A percentile compares a stretch with the other conserved stretches of the same genome.
phyloP scores from a whole-genome alignment of 2,113 vertebrate genomes.

The Bagarius yarrelli region DNA sequence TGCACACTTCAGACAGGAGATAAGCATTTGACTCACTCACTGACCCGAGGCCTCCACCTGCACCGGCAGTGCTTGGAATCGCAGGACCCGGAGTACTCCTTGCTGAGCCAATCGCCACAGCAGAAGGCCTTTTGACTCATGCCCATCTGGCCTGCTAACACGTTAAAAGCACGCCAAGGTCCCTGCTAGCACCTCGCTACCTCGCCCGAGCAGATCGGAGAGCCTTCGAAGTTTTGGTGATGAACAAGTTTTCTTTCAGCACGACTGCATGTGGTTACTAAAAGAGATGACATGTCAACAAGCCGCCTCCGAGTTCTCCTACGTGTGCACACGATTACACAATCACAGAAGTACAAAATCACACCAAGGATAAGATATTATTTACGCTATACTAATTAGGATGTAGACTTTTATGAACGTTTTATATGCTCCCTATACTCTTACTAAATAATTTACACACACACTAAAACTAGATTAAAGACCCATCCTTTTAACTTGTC shows the following conservation, averaged over 20 bases:
- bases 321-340: conserved; percentile 45
- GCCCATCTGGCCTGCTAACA: conserved; percentile 74
- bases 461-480: too few species aligned
- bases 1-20: conserved; percentile 74
- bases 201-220: conserved; percentile 52
- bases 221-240: conserved; percentile 49
- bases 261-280: conserved; percentile 43
- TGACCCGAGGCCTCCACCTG: conserved; percentile 74
- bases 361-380: conserved; percentile 36
- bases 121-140: conserved; percentile 79
- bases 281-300: conserved; percentile 51
- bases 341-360: conserved; percentile 49
- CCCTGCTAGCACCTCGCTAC: conserved; percentile 56
- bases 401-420: not conserved
- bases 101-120: conserved; percentile 60
- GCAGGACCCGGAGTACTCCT: conserved; percentile 54
- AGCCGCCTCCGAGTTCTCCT: conserved; percentile 48
- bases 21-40: conserved; percentile 70
- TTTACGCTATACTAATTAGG: conserved; percentile 27
- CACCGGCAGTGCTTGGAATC: conserved; percentile 64
- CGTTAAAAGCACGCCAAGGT: conserved; percentile 67
- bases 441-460: not conserved
- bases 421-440: not conserved
- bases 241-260: conserved; percentile 34
- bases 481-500: too few species aligned